Evolutionary conservation across 23 tunicate species (phyloP).

Genomic region (Trididemnum nubilum): DNA sequence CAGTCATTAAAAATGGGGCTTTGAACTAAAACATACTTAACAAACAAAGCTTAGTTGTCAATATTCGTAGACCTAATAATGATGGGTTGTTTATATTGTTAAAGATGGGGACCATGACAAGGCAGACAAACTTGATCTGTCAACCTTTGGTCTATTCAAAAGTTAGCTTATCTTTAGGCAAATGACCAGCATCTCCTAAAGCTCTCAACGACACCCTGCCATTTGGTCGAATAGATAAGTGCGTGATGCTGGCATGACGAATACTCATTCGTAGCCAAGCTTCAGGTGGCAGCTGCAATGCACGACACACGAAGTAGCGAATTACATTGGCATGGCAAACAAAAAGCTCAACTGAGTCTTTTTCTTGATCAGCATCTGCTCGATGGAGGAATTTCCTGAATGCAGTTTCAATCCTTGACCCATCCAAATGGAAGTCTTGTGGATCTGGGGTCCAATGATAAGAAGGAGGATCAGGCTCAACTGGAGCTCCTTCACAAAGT

Average conservation of each 20-base stretch:
- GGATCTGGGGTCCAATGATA: slow-evolving; percentile 45
- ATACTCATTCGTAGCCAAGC: slow-evolving; percentile 86
- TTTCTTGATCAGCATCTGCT: slow-evolving; percentile 61
- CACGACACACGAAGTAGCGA: slow-evolving; percentile 85
- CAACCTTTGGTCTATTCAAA: slow-evolving; percentile 35
- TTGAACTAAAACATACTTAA: no score
- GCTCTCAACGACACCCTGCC: slow-evolving; percentile 68
- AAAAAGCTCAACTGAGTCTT: slow-evolving; percentile 63
- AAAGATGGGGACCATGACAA: no score
- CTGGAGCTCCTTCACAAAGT: slow-evolving; percentile 88
- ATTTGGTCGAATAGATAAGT: slow-evolving; percentile 62
- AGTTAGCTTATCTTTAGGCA: slow-evolving; percentile 80
- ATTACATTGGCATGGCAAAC: slow-evolving; percentile 98
- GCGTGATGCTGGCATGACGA: slow-evolving; percentile 84
- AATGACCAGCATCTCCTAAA: slow-evolving; percentile 82
- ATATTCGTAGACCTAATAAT: no score
- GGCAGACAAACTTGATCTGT: no score
- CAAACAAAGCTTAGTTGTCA: no score
- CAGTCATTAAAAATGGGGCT: no score
- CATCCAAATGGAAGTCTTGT: slow-evolving; percentile 61
- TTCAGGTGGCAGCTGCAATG: slow-evolving; percentile 86
- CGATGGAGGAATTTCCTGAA: slow-evolving; percentile 80
- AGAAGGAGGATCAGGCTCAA: slow-evolving; percentile 69
- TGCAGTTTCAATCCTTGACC: slow-evolving; percentile 86
- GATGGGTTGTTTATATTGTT: no score